phyloP scores from a whole-genome alignment of 2,113 vertebrate species.

The Pandion haliaetus region DNA sequence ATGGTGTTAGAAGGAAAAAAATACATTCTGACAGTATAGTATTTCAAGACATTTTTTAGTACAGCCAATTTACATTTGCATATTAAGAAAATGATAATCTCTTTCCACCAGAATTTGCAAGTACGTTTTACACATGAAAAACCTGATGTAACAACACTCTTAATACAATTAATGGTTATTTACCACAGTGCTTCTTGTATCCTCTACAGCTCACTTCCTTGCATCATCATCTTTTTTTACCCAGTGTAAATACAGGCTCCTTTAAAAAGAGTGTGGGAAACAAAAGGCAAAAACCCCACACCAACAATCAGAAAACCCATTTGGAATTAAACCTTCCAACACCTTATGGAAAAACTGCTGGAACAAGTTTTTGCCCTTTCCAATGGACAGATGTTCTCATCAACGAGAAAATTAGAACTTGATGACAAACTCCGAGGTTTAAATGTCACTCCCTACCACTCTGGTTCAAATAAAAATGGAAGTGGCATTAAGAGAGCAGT shows the following conservation, averaged over 20 bases:
- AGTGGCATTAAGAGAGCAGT: not conserved
- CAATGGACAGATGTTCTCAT: slow-evolving; percentile 13
- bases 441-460: slow-evolving; percentile 8
- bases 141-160: not conserved
- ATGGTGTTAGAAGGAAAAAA: not conserved
- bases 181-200: not conserved
- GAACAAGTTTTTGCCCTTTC: not conserved
- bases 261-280: not conserved
- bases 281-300: not conserved
- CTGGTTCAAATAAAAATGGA: not conserved
- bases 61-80: not conserved
- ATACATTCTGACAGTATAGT: not conserved
- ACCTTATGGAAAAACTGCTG: not conserved
- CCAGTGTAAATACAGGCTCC: not conserved
- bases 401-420: not conserved
- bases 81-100: not conserved
- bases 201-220: not conserved
- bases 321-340: not conserved
- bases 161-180: not conserved
- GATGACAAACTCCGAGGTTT: slow-evolving; percentile 14
- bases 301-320: not conserved
- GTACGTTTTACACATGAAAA: not conserved
- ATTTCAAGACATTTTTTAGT: not conserved
- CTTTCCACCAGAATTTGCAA: not conserved
- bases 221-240: not conserved